These are phyloP conservation scores for Myopa testacea DNA, from an alignment of 2,888 invertebrate species.

Conservation along the genomic window DNA sequence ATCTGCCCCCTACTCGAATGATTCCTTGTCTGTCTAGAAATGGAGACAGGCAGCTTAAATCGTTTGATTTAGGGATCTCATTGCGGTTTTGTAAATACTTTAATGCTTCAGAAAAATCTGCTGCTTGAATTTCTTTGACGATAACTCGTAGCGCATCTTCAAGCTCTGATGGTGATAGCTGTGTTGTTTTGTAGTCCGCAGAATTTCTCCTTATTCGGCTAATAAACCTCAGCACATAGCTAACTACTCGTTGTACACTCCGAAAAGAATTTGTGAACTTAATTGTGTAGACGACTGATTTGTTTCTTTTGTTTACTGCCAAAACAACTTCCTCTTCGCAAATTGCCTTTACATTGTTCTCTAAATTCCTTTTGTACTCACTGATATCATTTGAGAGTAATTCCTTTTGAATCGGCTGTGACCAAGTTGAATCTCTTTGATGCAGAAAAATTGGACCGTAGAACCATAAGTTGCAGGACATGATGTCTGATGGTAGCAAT, in stretches of 20 bases:
- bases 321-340: neutral
- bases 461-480: neutral
- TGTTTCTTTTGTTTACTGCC: neutral
- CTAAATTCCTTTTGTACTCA: neutral
- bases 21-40: no score
- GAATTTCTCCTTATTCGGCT: neutral
- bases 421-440: slow-evolving; percentile 31
- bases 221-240: neutral
- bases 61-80: no score
- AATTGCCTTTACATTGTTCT: neutral
- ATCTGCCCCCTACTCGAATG: no score
- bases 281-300: neutral
- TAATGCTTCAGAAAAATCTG: neutral
- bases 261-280: neutral
- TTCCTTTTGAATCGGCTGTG: slow-evolving; percentile 24
- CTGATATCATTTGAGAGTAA: neutral
- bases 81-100: neutral
- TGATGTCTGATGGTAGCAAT: neutral
- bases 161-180: neutral
- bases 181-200: neutral
- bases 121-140: neutral
- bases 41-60: no score
- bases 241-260: neutral
- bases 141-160: neutral
- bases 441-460: neutral